Base-by-base conservation (phyloP, 2,888 invertebrate genomes). In the Hedychridium roseum region DNA sequence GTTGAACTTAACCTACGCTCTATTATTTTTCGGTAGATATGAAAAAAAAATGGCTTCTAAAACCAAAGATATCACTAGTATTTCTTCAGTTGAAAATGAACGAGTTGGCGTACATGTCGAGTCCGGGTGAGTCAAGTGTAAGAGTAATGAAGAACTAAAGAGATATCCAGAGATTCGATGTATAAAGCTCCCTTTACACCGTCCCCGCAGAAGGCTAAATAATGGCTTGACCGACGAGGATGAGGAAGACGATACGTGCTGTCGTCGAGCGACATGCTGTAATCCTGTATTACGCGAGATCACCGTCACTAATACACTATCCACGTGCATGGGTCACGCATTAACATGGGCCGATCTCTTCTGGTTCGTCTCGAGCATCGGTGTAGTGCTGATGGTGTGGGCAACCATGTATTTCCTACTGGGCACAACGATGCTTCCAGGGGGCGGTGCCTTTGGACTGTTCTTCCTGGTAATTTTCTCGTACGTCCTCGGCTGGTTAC, bases 281-380 rank as follows among this genome's bases (percentile, higher is more conserved):
- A 51, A 21, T 11, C 65, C 64, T 0, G 2, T 4, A 2, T 41
- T 75, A 14, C 67, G 76, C 1, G 50, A 74, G 4, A 54, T 63
- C 9, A 30, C 46, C 3, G 65, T 76, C 3, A 71, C 52, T 7
- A 26, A 63, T 1, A 54, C 69, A 0, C 15, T 76, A 9, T 54
- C 27, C 1, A 36, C 39, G 18, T 57, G 43, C 27, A 37, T 52
- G 1, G 41, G 52, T 1, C 12, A 39, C 1, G 18, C 9, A n/a
- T 12, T 71, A 12, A 75, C 66, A n/a, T 76, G 71, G 69, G 57
- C 58, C 1, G 58, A 49, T 4, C 2, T 71, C 2, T 76, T 76
- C 45, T 65, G 66, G 54, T 14, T 64, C 11, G 36, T 38, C 2
- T 74, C 68, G 0, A 38, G 39, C 14, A 1, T 32, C 0, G 39